Evolutionary conservation across 2,797 vertebrate genomes (phyloP), one percentile per base, ranked within the genome.

Genomic region (Gastrophryne carolinensis): DNA sequence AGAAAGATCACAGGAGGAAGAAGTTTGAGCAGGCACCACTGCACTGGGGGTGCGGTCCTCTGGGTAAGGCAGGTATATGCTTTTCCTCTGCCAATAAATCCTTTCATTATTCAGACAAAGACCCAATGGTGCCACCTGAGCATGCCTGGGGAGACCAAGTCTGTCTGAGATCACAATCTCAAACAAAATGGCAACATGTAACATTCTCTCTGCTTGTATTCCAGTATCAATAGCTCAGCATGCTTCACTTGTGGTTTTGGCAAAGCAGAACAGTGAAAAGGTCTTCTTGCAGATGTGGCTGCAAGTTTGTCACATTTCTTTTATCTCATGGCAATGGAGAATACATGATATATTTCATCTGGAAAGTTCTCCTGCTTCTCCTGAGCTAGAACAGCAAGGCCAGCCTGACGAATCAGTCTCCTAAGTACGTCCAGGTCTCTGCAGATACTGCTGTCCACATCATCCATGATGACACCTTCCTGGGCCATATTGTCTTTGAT

Each of bases 401-500:
- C 96, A 0, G 96, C 94, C 0, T 56, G 84, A 71, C 47, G 81
- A 80, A 95, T 88, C 29, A 98, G 87, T 66, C 82, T 75, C 1
- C 74, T 90, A 1, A 99, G 86, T 13, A 94, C 87, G 0, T 87
- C 79, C 27, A 98, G 87, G 82, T 94, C 96, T 0, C 96, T 89
- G 81, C 97, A 99, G 32, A 99, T 90, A 1, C 97, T 99, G 92
- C 97, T 99, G 95, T 98, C 96, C 82, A 95, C 97, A 0, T 96
- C 94, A 0, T 98, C 97, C 15, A 95, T 93, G 68, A 98, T 91
- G 67, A 97, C 94, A 0, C 96, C 97, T 72, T 98, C 95, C 39
- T 94, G 95, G 0, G 96, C 92, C 88, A 98, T 95, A 78, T 99
- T 99, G 90, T 99, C 97, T 81, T 99, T 99, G 84, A 99, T 92